phyloP scores from a whole-genome alignment of 92 coral and sea anemone species.

The Diadumene lineata region DNA sequence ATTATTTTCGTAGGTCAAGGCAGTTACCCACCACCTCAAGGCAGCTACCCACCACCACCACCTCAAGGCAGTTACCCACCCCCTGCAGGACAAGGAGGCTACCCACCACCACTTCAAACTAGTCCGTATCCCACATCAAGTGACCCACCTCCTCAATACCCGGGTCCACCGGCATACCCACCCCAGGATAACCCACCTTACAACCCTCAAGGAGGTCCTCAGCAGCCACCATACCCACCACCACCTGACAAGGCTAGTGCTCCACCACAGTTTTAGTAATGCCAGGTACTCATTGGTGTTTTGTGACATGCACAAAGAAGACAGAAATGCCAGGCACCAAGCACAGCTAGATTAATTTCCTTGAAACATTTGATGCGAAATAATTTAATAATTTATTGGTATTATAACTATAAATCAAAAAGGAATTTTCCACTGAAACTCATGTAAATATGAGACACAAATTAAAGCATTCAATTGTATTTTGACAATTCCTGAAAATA shows the following conservation, averaged over 20 bases:
- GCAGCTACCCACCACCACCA: background rate
- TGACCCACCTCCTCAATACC: background rate
- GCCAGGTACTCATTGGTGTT: background rate
- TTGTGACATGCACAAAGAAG: background rate
- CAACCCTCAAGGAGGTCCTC: background rate
- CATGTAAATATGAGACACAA: no score
- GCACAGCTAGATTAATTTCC: no score
- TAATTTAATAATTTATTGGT: no score
- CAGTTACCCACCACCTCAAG: background rate
- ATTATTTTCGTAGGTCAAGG: background rate
- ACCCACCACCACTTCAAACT: background rate
- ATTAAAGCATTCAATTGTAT: no score
- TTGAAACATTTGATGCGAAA: no score
- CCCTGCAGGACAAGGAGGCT: conserved; percentile 4
- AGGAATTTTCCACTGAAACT: no score
- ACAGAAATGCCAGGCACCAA: background rate
- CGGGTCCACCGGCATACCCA: conserved; percentile 7
- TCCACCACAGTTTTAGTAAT: background rate
- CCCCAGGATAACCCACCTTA: conserved; percentile 1
- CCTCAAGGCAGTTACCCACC: conserved; percentile 1
- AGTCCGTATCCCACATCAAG: background rate
- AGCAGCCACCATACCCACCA: background rate
- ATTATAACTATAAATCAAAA: no score
- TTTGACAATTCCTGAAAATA: no score
- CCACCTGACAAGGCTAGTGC: background rate